Conservation (phyloP, 2,797 vertebrate species). For the Karalla daura region DNA sequence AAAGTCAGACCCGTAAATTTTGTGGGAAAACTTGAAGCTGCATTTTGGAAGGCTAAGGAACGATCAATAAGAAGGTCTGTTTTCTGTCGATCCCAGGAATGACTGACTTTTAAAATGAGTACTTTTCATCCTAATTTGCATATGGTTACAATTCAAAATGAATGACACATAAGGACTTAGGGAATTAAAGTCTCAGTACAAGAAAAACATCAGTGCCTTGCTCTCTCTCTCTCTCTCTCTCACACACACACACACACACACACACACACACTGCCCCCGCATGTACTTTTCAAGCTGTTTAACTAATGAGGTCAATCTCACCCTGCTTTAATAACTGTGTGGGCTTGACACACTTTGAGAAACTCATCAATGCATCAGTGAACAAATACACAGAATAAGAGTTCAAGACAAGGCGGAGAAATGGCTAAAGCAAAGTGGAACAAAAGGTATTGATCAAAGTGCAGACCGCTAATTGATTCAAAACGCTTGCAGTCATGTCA, state of each 20-base stretch:
- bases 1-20: not conserved
- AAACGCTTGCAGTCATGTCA: constrained; percentile 2
- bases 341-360: constrained; percentile 19
- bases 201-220: not conserved
- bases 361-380: constrained; percentile 15
- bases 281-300: constrained; percentile 27
- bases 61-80: not conserved
- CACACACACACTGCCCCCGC: not conserved
- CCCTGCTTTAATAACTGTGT: constrained; percentile 15
- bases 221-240: too few species aligned
- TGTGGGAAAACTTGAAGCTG: not conserved
- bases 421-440: not conserved
- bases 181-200: not conserved
- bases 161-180: not conserved
- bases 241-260: too few species aligned
- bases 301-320: constrained; percentile 24
- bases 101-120: constrained; percentile 10
- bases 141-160: not conserved
- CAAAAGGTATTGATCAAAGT: not conserved
- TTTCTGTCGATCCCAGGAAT: not conserved
- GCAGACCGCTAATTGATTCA: not conserved
- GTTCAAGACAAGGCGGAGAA: not conserved
- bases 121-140: not conserved
- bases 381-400: not conserved
- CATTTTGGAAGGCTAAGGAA: not conserved